Conservation (phyloP, 30 jellyfish, hydroid and myxozoan species). For the Turritopsis rubra region DNA sequence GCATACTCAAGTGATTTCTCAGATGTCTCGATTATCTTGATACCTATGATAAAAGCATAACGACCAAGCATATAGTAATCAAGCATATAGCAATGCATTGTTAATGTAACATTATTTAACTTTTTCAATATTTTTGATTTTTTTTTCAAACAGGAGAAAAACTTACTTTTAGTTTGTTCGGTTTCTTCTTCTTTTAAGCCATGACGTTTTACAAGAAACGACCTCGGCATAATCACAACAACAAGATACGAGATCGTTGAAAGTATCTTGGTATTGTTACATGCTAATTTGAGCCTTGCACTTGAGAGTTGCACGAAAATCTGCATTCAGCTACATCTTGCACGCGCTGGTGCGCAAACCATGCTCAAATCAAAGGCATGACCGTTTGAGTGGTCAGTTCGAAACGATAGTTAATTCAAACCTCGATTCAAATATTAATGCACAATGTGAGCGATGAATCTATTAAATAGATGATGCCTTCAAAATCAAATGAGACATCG, state of each 20-base stretch:
- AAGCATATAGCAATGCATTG: no score
- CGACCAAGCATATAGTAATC: background rate
- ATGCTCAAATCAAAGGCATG: constrained; percentile 32
- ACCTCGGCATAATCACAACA: constrained; percentile 82
- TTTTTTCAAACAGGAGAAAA: background rate
- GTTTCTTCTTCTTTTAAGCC: constrained; percentile 52
- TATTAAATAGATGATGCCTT: background rate
- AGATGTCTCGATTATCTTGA: background rate
- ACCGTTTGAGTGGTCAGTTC: background rate
- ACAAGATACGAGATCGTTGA: no score
- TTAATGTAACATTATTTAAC: no score
- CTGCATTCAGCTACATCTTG: constrained; percentile 44
- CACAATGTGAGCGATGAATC: background rate
- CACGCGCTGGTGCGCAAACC: constrained; percentile 36
- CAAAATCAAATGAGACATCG: background rate
- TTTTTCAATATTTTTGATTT: background rate
- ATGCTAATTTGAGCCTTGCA: background rate
- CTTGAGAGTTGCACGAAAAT: constrained; percentile 10
- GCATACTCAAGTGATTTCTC: constrained; percentile 27
- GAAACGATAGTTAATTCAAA: background rate
- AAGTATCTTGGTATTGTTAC: background rate
- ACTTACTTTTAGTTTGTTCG: constrained; percentile 5
- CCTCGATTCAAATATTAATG: background rate
- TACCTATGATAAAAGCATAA: background rate
- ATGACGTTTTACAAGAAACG: constrained; percentile 76